Base-by-base conservation (phyloP, 2,888 invertebrate genomes). In the Drosophila subquinaria region DNA sequence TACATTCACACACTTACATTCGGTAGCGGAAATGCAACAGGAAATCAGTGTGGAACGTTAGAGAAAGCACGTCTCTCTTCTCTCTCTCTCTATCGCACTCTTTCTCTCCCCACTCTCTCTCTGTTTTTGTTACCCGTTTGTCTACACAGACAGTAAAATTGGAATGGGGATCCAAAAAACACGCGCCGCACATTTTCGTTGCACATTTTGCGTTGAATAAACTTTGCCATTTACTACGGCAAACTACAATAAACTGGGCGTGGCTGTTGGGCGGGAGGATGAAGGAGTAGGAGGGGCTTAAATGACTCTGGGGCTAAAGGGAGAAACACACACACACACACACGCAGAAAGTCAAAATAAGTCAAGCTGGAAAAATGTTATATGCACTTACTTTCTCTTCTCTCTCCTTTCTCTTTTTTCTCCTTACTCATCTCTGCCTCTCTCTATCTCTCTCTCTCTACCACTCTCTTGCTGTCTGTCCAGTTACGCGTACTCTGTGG, bases 191-290 rank as follows among this genome's bases (percentile, higher is more conserved):
- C 71, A 71, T 72, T 82, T 68, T 74, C 66, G 79, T 84, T 88
- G 86, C 81, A 82, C 83, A 88, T 83, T 88, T 81, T 88, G 84
- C 81, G 83, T 86, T 82, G 79, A 85, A 88, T 85, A 88, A 85
- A 85, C 89, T 85, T 88, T 88, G 71, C 79, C 70, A 78, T 74
- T 79, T 79, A 75, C 79, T 59, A 57, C 53, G 59, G 61, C 55
- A 52, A 78, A 48, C 69, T 66, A 63, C 62, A 52, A 66, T 61
- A 72, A 69, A 71, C 61, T 56, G 61, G 60, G 65, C 56, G 63
- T 48, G 50, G 48, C 52, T 23, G 20, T 3, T 27, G 53, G 38
- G 23, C 27, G n/a, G 42, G 55, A 11, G 38, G 6, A 27, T 5
- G 27, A 27, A 27, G 27, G 27, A 5, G 27, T 1, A 6, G 27